Conservation (phyloP, 1,140 invertebrate species). For the Nephila pilipes region DNA sequence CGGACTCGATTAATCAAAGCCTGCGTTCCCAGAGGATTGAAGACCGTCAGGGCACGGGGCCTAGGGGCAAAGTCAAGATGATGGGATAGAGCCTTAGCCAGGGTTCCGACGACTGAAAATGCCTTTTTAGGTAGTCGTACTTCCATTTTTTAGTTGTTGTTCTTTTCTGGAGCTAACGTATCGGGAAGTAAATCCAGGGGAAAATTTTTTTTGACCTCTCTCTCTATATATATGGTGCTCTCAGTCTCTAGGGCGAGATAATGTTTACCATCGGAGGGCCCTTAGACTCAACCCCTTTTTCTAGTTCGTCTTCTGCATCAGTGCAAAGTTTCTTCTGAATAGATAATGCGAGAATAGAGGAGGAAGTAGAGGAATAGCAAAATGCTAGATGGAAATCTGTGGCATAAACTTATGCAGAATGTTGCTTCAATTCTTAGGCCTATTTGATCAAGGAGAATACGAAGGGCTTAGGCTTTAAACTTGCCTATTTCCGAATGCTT, state of each 20-base stretch:
- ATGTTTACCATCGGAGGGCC: conserved; percentile 64
- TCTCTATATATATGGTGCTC: conserved; percentile 43
- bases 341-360: conserved; percentile 65
- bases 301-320: conserved; percentile 54
- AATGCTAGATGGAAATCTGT: conserved; percentile 40
- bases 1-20: conserved; percentile 77
- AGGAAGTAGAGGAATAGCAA: conserved; percentile 29
- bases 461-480: neutral
- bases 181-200: conserved; percentile 58
- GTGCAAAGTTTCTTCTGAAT: conserved; percentile 73
- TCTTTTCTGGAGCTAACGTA: conserved; percentile 57
- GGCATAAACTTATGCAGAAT: conserved; percentile 64
- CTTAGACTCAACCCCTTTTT: conserved; percentile 64
- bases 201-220: conserved; percentile 57
- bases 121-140: conserved; percentile 45
- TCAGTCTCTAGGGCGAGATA: conserved; percentile 49
- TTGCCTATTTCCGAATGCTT: neutral
- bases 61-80: conserved; percentile 69
- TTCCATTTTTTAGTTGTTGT: conserved; percentile 72
- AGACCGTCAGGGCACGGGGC: conserved; percentile 64
- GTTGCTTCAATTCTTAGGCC: conserved; percentile 41
- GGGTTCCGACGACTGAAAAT: conserved; percentile 63
- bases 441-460: conserved; percentile 62
- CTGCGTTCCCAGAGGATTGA: conserved; percentile 59
- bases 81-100: conserved; percentile 64